Evolutionary conservation across 1,140 invertebrate species (phyloP), one percentile per base, ranked within the genome.

Genomic region (Hyposmocoma kahamanoa): DNA sequence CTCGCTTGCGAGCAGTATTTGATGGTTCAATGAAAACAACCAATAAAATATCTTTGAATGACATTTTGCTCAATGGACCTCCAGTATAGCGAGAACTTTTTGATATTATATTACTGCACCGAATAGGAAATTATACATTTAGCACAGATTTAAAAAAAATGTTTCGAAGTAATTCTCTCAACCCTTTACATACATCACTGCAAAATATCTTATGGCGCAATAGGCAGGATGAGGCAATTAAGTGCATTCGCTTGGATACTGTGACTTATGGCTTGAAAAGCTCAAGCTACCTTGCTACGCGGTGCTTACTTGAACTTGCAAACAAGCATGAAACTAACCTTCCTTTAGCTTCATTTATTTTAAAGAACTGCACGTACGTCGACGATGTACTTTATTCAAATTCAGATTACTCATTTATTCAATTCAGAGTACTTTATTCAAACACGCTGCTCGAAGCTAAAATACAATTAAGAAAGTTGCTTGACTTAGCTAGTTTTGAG

Each of bases 1-100:
- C 78, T 0, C 68, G 69, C 41, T 19, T 75, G 0, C 36, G 78
- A 15, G 71, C 80, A 5, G 80, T 85, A 0, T 84, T 82, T 50
- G 62, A 80, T 44, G 71, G 57, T 18, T 62, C 55, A 9, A 53
- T 57, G 26, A 63, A 64, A 26, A 58, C 60, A 2, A 44, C 39
- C 3, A 50, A 24, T 8, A 62, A 59, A 0, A 24, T 46, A 18
- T 74, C 67, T 1, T 34, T 86, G 2, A 86, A 84, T 59, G 71
- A 81, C 30, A 43, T 67, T 2, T 38, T 78, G 41, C 41, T 61
- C 24, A 65, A 62, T 24, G 68, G 52, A 2, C 54, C 53, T 30
- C 50, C 54, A 9, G 44, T 75, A 21, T 62, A 75, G 42, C 57
- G 41, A 38, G 62, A 71, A 21, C 22, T 70, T 5, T 57, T 59